Conservation (phyloP, 2,797 vertebrate species). For the Xenops minutus region DNA sequence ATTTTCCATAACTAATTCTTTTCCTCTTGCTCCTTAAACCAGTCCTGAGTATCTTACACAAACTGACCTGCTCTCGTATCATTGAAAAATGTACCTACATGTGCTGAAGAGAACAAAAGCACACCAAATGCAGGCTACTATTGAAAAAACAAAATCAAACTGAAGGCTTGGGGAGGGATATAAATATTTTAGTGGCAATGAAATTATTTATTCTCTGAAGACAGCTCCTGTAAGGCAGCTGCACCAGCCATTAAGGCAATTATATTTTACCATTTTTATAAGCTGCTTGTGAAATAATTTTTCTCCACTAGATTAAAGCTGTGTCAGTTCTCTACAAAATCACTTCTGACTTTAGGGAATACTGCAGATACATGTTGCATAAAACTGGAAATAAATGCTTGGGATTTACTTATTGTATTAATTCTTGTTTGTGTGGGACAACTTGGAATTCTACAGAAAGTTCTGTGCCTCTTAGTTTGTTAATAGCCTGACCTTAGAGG, state of each 20-base stretch:
- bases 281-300: conserved; percentile 2
- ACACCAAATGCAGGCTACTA: neutral
- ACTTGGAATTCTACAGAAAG: neutral
- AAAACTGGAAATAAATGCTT: neutral
- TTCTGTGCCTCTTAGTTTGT: neutral
- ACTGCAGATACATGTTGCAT: neutral
- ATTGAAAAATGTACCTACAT: neutral
- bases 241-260: conserved; percentile 20
- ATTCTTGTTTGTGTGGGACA: neutral
- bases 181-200: conserved; percentile 38
- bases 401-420: neutral
- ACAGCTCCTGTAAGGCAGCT: neutral
- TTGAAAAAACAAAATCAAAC: neutral
- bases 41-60: neutral
- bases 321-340: neutral
- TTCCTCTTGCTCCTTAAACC: neutral
- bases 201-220: conserved; percentile 22
- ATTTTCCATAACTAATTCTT: neutral
- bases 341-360: neutral
- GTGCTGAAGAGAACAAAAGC: neutral
- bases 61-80: neutral
- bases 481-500: neutral
- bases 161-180: neutral
- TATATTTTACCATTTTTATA: conserved; percentile 2
- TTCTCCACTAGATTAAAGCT: conserved; percentile 1